Evolutionary conservation across 2,888 invertebrate species (phyloP).

Genomic region (Amphipoea oculea): DNA sequence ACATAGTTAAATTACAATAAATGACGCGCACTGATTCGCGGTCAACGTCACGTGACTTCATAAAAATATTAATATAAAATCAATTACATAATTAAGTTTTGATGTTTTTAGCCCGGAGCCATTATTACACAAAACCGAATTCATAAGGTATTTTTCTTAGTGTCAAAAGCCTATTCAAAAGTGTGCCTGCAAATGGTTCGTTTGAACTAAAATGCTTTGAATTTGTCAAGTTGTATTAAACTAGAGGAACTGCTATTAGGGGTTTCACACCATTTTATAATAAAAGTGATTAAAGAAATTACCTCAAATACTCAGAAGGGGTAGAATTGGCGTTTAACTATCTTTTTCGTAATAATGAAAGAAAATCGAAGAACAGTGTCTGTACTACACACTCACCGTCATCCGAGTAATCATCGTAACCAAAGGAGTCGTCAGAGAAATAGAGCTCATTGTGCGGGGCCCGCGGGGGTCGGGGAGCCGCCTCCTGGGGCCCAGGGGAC

Average conservation of each 20-base stretch:
- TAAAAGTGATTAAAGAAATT: not conserved
- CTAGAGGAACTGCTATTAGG: not conserved
- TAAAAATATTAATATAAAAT: not conserved
- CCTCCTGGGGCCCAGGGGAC: constrained; percentile 71
- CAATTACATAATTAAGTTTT: not conserved
- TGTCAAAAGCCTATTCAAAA: not conserved
- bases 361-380: not conserved
- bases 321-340: not conserved
- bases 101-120: not conserved
- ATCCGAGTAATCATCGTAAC: constrained; percentile 86
- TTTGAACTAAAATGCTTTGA: not conserved
- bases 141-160: not conserved
- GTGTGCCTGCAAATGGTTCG: not conserved
- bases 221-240: not conserved
- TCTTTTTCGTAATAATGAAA: not conserved
- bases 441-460: constrained; percentile 74
- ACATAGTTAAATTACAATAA: no score
- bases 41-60: no score
- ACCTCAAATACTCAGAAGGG: not conserved
- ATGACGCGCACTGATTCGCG: no score
- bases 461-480: constrained; percentile 60
- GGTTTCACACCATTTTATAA: not conserved
- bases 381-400: constrained; percentile 74
- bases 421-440: constrained; percentile 85
- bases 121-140: not conserved